Conservation (phyloP, 2,113 vertebrate species). For the Pteruthius melanotis region DNA sequence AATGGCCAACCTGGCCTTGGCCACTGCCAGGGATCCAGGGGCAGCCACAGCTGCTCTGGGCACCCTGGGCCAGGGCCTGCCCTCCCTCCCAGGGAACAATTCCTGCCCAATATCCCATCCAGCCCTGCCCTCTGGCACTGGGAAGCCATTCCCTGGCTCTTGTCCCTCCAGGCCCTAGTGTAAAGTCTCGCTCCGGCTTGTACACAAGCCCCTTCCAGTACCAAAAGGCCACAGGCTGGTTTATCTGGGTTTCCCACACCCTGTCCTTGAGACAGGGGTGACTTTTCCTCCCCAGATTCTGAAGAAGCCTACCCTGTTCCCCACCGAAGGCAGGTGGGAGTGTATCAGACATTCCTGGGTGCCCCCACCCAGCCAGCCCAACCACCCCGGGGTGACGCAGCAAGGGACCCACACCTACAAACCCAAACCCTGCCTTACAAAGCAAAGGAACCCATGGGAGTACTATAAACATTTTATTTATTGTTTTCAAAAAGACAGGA, state of each 20-base stretch:
- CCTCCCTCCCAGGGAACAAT: background rate
- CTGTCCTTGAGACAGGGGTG: rapidly evolving
- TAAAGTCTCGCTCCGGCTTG: background rate
- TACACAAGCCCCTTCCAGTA: background rate
- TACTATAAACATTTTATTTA: constrained; percentile 77
- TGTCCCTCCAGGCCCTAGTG: rapidly evolving
- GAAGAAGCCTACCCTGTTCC: background rate
- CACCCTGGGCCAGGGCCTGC: background rate
- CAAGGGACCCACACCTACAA: rapidly evolving
- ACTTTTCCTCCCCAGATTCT: no score
- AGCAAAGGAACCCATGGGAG: background rate
- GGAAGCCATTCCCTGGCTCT: background rate
- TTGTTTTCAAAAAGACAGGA: constrained; percentile 76
- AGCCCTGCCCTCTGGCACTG: background rate
- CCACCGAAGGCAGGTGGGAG: background rate
- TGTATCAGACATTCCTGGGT: no score
- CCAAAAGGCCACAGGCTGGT: background rate
- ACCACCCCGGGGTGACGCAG: rapidly evolving
- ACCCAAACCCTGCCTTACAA: background rate
- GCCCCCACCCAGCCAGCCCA: background rate
- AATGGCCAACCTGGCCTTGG: background rate
- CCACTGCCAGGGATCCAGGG: background rate
- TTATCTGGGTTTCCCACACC: no score
- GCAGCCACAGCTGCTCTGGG: background rate
- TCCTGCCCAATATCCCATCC: rapidly evolving